A percentile compares a stretch with the other conserved stretches of the same genome.
Conservation (phyloP, 2,888 invertebrate species). For the Rhagophthalmus giganteus region DNA sequence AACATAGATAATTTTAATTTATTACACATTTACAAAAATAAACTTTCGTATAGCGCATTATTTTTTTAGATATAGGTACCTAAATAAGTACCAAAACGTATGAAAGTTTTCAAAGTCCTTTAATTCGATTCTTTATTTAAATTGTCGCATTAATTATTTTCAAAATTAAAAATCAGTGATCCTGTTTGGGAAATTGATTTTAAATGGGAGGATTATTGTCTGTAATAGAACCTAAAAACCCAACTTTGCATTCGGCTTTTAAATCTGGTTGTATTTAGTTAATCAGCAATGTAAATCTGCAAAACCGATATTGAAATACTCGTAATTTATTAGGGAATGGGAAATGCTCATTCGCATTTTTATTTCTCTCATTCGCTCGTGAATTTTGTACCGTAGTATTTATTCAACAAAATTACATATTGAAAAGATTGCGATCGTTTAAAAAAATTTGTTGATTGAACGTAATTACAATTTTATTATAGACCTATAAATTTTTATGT, state of each 20-base stretch:
- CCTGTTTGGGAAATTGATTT: constrained; percentile 49
- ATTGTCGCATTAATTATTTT: neutral
- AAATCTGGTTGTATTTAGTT: constrained; percentile 30
- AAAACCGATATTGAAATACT: constrained; percentile 27
- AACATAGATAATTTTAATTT: too few relatives aligned
- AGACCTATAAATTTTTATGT: too few relatives aligned
- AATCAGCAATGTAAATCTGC: constrained; percentile 26
- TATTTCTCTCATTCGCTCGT: constrained; percentile 4
- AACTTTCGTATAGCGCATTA: too few relatives aligned
- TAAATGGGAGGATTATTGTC: constrained; percentile 49
- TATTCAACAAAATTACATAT: constrained; percentile 1
- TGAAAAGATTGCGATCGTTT: too few relatives aligned
- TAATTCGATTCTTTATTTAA: too few relatives aligned
- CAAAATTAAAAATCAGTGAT: constrained; percentile 48
- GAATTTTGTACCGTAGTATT: neutral
- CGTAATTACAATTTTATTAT: too few relatives aligned
- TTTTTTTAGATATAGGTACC: too few relatives aligned
- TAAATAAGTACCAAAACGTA: too few relatives aligned
- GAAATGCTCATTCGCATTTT: constrained; percentile 5
- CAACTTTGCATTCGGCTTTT: constrained; percentile 43
- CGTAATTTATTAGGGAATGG: constrained; percentile 6
- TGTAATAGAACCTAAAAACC: constrained; percentile 47
- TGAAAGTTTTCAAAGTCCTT: too few relatives aligned
- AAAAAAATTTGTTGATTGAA: too few relatives aligned
- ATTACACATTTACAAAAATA: too few relatives aligned